Percentiles rank a stretch among this genome's conserved stretches.
These are phyloP conservation scores for Synergus umbraculus DNA, from an alignment of 2,888 invertebrate species.

Conservation along the genomic window DNA sequence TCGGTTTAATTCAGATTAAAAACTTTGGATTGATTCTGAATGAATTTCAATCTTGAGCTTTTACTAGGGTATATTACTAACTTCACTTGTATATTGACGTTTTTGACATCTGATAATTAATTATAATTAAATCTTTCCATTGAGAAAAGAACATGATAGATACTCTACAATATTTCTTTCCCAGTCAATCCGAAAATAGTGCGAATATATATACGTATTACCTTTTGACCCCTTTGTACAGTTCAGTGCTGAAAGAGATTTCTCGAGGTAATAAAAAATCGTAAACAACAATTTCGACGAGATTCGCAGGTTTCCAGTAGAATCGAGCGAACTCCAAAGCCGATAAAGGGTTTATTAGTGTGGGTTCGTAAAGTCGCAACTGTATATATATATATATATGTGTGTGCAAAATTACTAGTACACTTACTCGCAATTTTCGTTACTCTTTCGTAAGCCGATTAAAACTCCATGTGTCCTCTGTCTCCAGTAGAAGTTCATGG, in stretches of 20 bases:
- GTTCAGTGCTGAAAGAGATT: not conserved
- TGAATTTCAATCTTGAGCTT: too few relatives aligned
- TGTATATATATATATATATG: not conserved
- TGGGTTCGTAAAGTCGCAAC: not conserved
- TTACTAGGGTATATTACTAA: too few relatives aligned
- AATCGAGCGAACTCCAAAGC: slow-evolving; percentile 6
- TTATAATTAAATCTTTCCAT: too few relatives aligned
- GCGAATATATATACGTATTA: not conserved
- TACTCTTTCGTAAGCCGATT: not conserved
- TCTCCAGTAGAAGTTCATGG: not conserved
- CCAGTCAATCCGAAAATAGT: too few relatives aligned
- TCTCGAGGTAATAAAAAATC: slow-evolving; percentile 4
- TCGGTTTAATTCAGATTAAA: too few relatives aligned
- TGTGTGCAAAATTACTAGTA: not conserved
- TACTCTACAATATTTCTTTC: too few relatives aligned
- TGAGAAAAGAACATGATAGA: too few relatives aligned
- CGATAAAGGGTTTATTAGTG: slow-evolving; percentile 17
- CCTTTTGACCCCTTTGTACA: not conserved
- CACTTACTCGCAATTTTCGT: not conserved
- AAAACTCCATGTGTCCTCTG: not conserved
- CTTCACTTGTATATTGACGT: too few relatives aligned
- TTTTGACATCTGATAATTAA: too few relatives aligned
- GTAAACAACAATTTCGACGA: not conserved
- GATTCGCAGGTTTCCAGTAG: not conserved
- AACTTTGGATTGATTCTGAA: too few relatives aligned